phyloP scores from a whole-genome alignment of 2,888 invertebrate species.

The Eupithecia subfuscata region DNA sequence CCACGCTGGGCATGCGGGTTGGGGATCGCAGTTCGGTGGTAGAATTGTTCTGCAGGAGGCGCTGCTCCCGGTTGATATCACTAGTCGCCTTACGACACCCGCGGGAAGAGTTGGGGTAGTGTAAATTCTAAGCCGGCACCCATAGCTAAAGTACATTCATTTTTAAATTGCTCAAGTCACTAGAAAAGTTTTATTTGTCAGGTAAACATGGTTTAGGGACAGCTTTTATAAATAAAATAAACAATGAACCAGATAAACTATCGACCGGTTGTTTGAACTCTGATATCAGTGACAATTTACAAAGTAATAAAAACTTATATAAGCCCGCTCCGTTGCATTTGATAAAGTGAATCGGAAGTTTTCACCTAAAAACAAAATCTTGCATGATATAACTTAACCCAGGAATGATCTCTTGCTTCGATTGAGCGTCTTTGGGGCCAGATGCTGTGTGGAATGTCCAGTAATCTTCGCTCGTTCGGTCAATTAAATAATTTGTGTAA shows the following conservation, averaged over 20 bases:
- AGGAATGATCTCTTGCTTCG: neutral
- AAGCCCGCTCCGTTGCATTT: neutral
- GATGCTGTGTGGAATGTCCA: neutral
- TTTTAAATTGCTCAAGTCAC: too few relatives aligned
- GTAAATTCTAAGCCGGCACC: too few relatives aligned
- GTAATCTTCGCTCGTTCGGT: neutral
- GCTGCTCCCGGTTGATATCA: too few relatives aligned
- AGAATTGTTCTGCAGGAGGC: too few relatives aligned
- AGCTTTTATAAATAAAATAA: neutral
- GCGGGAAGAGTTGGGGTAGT: too few relatives aligned
- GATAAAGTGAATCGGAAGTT: slow-evolving; percentile 7
- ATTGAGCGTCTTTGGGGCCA: neutral
- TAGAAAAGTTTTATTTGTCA: neutral
- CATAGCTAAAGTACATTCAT: too few relatives aligned
- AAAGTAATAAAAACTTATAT: neutral
- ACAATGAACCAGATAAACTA: slow-evolving; percentile 1
- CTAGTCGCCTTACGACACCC: too few relatives aligned
- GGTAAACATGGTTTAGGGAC: neutral
- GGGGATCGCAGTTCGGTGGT: too few relatives aligned
- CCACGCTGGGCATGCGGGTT: too few relatives aligned
- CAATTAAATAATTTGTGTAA: neutral
- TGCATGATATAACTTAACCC: neutral
- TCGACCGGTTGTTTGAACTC: slow-evolving; percentile 7
- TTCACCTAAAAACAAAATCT: neutral
- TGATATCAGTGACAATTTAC: neutral